Percentiles rank a stretch among this genome's conserved stretches.
phyloP scores from a whole-genome alignment of 1,140 invertebrate genomes.

The Tyrophagus putrescentiae region DNA sequence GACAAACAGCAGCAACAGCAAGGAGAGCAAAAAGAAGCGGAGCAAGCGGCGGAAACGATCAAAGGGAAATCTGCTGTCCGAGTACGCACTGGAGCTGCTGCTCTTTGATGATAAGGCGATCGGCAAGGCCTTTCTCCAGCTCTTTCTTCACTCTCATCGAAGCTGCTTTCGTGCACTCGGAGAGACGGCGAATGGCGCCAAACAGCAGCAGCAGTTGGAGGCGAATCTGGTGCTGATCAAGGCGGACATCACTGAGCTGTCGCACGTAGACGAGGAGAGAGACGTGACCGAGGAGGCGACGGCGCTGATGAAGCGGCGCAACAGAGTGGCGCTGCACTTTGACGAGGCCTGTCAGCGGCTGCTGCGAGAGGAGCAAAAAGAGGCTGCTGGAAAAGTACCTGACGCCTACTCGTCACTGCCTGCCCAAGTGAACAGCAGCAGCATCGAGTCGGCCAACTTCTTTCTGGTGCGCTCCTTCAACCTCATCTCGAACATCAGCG shows the following conservation, averaged over 20 bases:
- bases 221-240: slow-evolving; percentile 1
- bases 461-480: no score
- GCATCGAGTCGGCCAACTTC: no score
- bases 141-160: neutral
- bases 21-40: neutral
- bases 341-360: slow-evolving; percentile 3
- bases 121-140: slow-evolving; percentile 2
- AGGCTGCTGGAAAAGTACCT: no score
- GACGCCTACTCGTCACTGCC: no score
- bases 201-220: no score
- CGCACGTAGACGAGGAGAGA: neutral
- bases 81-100: neutral
- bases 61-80: no score
- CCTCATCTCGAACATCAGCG: neutral
- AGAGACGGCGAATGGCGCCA: neutral
- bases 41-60: neutral
- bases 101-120: neutral
- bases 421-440: no score
- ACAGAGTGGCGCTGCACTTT: neutral
- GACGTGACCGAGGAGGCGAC: neutral
- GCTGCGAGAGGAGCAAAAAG: no score
- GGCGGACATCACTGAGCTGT: slow-evolving; percentile 4
- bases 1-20: neutral
- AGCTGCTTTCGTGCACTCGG: neutral
- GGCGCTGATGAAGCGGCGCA: neutral